Percentiles rank a stretch among this genome's conserved stretches.
These are phyloP conservation scores for Lordiphosa fenestrarum DNA, from an alignment of 2,888 invertebrate species.

Conservation along the genomic window DNA sequence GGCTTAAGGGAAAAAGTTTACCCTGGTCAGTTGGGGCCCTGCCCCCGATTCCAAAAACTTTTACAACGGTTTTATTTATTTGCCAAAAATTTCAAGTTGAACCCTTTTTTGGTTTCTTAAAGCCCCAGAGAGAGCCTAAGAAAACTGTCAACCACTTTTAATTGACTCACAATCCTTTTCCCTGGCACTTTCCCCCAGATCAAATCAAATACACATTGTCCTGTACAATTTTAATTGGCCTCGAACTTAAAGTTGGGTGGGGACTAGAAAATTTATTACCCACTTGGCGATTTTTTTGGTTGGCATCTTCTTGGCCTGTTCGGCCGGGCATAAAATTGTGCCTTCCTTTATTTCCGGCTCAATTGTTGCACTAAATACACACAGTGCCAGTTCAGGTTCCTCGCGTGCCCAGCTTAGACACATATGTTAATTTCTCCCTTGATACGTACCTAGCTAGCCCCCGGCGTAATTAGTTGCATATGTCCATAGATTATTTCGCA, in stretches of 20 bases:
- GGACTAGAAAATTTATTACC: slow-evolving; percentile 10
- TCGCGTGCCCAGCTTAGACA: slow-evolving; percentile 39
- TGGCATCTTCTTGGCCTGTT: slow-evolving; percentile 31
- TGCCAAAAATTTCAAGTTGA: slow-evolving; percentile 40
- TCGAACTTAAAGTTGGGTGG: slow-evolving; percentile 23
- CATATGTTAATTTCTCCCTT: slow-evolving; percentile 29
- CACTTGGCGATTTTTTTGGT: slow-evolving; percentile 36
- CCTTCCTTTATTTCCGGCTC: slow-evolving; percentile 59
- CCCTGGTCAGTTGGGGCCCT: slow-evolving; percentile 40
- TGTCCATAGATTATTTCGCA: slow-evolving; percentile 19
- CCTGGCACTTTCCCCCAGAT: not conserved
- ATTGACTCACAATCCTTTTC: slow-evolving; percentile 68
- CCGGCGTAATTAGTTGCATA: slow-evolving; percentile 28
- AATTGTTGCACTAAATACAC: slow-evolving; percentile 72
- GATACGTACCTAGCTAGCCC: slow-evolving; percentile 15
- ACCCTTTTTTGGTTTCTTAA: slow-evolving; percentile 38
- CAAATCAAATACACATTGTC: slow-evolving; percentile 58
- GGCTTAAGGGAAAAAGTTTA: slow-evolving; percentile 60
- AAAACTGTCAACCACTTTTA: slow-evolving; percentile 68
- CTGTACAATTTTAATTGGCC: slow-evolving; percentile 61
- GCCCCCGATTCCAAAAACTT: slow-evolving; percentile 43
- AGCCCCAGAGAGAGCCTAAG: slow-evolving; percentile 24
- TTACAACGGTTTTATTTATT: slow-evolving; percentile 64
- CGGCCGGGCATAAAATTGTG: slow-evolving; percentile 59
- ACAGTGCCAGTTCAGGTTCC: slow-evolving; percentile 31